Evolutionary conservation across 2,888 invertebrate genomes (phyloP), one percentile per base, ranked within the genome.

Genomic region (Adelphocoris suturalis): DNA sequence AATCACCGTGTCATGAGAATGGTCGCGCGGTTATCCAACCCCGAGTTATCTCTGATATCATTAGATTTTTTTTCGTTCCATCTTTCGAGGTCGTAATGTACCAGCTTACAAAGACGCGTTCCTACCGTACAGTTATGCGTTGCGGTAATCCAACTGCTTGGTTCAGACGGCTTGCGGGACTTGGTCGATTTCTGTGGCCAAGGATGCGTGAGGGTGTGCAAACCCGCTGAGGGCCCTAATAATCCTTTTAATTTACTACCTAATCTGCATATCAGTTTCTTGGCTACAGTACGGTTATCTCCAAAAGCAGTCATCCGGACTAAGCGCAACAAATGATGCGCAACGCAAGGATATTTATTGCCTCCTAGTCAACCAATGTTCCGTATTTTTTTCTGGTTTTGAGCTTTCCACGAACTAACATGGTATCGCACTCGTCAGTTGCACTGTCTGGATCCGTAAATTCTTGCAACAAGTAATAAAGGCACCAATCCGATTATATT

Each of bases 1-100:
- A 68, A 68, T 68, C 68, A 68, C 68, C 68, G 68, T 68, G 68
- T 68, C 68, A 68, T 68, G 68, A 68, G 23, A 68, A 68, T 23
- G 23, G 68, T 68, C 68, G 23, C n/a, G n/a, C 23, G 23, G 68
- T 68, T 23, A 68, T 68, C 68, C 19, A 68, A 68, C 68, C 27
- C 23, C 68, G 0, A 68, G 68, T 68, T 68, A 68, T 9, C 68
- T 11, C 68, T 27, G 68, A 23, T 68, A 68, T 23, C 23, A 68
- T 68, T 68, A 23, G 68, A 68, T 68, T 11, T 68, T 52, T 68
- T 23, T 23, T 68, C n/a, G 23, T 68, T 68, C 68, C 68, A 23
- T 23, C 68, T 68, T 37, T 68, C 68, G 23, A 68, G 23, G 68
- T 68, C 23, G 23, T 68, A 68, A 68, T 68, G 13, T 12, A 23